Evolutionary conservation across 2,888 invertebrate genomes (phyloP).

Genomic region (Thysanoteuthis rhombus): DNA sequence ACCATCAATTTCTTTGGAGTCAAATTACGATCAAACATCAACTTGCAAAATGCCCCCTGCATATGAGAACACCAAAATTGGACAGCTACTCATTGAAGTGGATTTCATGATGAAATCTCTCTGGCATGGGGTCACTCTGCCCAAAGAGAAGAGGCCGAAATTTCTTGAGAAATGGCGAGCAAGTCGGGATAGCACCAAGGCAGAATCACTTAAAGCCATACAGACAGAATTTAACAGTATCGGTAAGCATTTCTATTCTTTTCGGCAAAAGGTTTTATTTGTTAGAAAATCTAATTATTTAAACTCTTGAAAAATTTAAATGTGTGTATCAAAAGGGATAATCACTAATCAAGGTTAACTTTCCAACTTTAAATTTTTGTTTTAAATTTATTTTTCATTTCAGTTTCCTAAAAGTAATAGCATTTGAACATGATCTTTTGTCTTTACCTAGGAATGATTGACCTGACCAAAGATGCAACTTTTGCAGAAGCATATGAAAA

Average conservation of each 20-base stretch:
- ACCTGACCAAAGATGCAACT: slow-evolving; percentile 63
- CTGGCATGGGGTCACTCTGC: slow-evolving; percentile 68
- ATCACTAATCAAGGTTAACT: too few relatives aligned
- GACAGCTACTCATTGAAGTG: slow-evolving; percentile 63
- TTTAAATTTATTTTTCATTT: too few relatives aligned
- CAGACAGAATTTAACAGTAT: slow-evolving; percentile 63
- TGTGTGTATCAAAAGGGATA: too few relatives aligned
- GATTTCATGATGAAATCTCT: slow-evolving; percentile 68
- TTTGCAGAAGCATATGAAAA: slow-evolving; percentile 51
- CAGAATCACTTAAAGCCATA: slow-evolving; percentile 65
- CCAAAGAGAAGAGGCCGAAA: slow-evolving; percentile 66
- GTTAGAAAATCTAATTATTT: too few relatives aligned
- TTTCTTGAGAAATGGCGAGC: slow-evolving; percentile 67
- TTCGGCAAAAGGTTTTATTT: too few relatives aligned
- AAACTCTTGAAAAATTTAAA: too few relatives aligned
- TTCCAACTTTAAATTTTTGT: too few relatives aligned
- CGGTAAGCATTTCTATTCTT: slow-evolving; percentile 48
- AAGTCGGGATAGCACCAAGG: slow-evolving; percentile 57
- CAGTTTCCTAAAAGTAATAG: too few relatives aligned
- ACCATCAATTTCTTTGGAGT: slow-evolving; percentile 64
- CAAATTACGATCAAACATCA: slow-evolving; percentile 66
- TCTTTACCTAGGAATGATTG: slow-evolving; percentile 55
- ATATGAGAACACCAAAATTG: slow-evolving; percentile 64
- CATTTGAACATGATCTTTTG: not conserved
- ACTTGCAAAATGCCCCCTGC: slow-evolving; percentile 65